A percentile compares a stretch with the other conserved stretches of the same genome.
Conservation (phyloP, 2,797 vertebrate species). For the Eulemur rubriventer region DNA sequence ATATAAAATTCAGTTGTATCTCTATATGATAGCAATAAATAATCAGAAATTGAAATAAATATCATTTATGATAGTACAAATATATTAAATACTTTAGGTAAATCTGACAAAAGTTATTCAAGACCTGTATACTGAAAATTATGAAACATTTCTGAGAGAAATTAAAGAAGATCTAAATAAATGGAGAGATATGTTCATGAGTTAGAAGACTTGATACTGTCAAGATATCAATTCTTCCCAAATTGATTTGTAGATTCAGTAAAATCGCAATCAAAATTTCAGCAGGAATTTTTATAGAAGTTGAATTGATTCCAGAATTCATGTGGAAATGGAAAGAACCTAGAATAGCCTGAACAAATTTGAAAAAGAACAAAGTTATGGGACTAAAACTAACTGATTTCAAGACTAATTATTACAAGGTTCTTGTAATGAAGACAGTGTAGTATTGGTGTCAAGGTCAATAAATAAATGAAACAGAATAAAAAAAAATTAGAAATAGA, state of each 20-base stretch:
- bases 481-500: not conserved
- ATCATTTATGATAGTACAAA: not conserved
- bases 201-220: not conserved
- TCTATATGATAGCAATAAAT: not conserved
- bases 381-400: not conserved
- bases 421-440: not conserved
- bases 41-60: not conserved
- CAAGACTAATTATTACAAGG: not conserved
- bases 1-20: not conserved
- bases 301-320: conserved; percentile 3
- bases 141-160: conserved; percentile 13
- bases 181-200: not conserved
- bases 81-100: not conserved
- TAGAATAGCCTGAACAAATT: not conserved
- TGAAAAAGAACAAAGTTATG: not conserved
- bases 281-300: not conserved
- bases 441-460: not conserved
- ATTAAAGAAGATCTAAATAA: conserved; percentile 1
- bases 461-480: not conserved
- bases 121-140: not conserved
- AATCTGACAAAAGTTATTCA: not conserved
- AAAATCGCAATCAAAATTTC: not conserved
- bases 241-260: not conserved
- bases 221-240: not conserved
- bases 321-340: not conserved